Conservation (phyloP, 2,888 invertebrate genomes). For the Amiota communis region DNA sequence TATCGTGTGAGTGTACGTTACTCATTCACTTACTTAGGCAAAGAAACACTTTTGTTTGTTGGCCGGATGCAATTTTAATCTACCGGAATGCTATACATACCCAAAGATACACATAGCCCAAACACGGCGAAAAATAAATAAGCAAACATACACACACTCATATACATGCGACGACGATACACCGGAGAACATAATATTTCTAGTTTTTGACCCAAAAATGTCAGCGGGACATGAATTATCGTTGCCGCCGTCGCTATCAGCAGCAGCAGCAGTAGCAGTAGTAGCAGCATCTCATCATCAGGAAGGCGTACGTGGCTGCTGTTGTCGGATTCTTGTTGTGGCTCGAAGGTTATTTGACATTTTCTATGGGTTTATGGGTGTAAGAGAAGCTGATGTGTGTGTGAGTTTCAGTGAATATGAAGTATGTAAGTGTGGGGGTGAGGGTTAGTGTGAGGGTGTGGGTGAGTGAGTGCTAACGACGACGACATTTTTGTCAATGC, state of each 20-base stretch:
- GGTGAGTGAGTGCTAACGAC: neutral
- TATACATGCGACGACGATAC: neutral
- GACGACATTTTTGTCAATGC: conserved; percentile 3
- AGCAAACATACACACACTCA: conserved; percentile 28
- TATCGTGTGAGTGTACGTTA: neutral
- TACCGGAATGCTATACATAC: conserved; percentile 53
- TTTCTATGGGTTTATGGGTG: neutral
- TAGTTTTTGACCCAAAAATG: conserved; percentile 67
- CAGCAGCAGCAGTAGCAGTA: neutral
- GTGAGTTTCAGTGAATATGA: neutral
- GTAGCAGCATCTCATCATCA: conserved; percentile 33
- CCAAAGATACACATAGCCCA: conserved; percentile 2
- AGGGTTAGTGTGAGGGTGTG: neutral
- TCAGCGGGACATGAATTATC: conserved; percentile 67
- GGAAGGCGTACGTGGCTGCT: neutral
- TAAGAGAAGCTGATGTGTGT: neutral
- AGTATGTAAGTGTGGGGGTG: neutral
- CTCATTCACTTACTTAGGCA: neutral
- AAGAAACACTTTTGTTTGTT: conserved; percentile 58
- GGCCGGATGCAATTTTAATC: conserved; percentile 66
- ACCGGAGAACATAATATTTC: conserved; percentile 58
- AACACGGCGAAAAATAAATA: conserved; percentile 20
- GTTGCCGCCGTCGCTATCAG: conserved; percentile 46
- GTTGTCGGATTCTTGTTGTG: conserved; percentile 1
- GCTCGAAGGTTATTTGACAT: no score